Evolutionary conservation across 2,113 vertebrate species (phyloP), one percentile per base, ranked within the genome.

Genomic region (Hyaena hyaena): DNA sequence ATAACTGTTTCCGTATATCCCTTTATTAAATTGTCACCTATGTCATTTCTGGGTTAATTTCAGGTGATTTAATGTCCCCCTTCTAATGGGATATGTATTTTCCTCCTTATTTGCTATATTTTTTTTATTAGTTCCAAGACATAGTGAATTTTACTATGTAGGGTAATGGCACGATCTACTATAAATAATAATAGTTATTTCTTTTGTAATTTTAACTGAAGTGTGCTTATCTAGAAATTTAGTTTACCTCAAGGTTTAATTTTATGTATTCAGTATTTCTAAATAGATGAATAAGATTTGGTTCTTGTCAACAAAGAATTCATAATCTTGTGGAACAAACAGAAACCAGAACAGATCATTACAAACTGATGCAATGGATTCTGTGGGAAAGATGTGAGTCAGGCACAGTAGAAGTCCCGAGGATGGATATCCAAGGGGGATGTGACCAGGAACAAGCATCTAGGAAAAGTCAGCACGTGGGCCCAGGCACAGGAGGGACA

Each of bases 61-160:
- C 35, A 39, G 23, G 50, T 69, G 8, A 84, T 35, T 91, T 48
- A 31, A 71, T 88, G 66, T 84, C 17, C n/a, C 10, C 23, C 15
- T 89, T n/a, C 15, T 45, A 66, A 71, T 73, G 28, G 53, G 10
- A 73, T 58, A 73, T 48, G 1, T 23, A 14, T 58, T 96, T 91
- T 86, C 28, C 26, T 65, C 50, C 11, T 35, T 82, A 81, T n/a
- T 61, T 96, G 65, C 61, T 85, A 11, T 4, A 33, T 58, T 53
- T 86, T 86, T 84, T 74, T 74, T 35, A 43, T 96, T 65, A 95
- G 17, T 9, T 83, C 15, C 1, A 94, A 76, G n/a, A 86, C 43
- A 66, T 73, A 65, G 76, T 63, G 74, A 73, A 96, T 96, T 93
- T 88, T 94, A 65, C 68, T 14, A 83, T 80, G 8, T 69, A 55